phyloP scores from a whole-genome alignment of 2,888 invertebrate genomes.

The Drosophila hamatofila region DNA sequence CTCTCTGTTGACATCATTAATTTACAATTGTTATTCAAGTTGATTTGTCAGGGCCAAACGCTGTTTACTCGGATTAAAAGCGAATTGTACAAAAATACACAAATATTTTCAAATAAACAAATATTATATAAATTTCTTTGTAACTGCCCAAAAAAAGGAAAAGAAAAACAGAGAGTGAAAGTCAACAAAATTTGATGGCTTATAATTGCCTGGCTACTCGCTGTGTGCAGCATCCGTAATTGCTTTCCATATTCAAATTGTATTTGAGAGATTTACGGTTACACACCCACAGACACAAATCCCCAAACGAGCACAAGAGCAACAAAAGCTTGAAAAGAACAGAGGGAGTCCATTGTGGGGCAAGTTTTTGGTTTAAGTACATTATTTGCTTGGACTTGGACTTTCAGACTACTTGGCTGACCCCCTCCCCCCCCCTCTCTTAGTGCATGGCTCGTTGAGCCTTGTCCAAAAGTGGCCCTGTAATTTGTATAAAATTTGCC shows the following conservation, averaged over 20 bases:
- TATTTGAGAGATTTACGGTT: conserved; percentile 42
- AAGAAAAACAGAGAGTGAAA: not conserved
- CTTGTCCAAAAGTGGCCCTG: conserved; percentile 70
- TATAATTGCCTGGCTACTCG: conserved; percentile 53
- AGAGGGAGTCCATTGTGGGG: conserved; percentile 14
- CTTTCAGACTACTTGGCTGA: conserved; percentile 19
- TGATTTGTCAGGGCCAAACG: not conserved
- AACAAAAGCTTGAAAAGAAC: conserved; percentile 18
- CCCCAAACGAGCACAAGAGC: not conserved
- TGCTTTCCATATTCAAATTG: conserved; percentile 64
- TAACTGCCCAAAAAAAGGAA: not conserved
- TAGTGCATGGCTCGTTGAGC: conserved; percentile 67
- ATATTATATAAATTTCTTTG: conserved; percentile 22
- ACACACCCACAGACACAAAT: conserved; percentile 17
- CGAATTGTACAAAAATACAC: conserved; percentile 14
- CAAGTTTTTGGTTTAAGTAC: conserved; percentile 11
- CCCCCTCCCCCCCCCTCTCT: not conserved
- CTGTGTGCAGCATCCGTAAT: conserved; percentile 45
- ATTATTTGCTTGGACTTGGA: conserved; percentile 19
- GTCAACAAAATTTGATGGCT: conserved; percentile 33
- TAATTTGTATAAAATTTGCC: conserved; percentile 71
- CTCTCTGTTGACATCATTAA: conserved; percentile 15
- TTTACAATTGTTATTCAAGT: conserved; percentile 12
- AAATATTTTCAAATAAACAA: no score
- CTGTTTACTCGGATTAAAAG: conserved; percentile 29